Percentiles rank a stretch among this genome's conserved stretches.
These are phyloP conservation scores for Drosophila serrata DNA, from an alignment of 1,140 invertebrate species.

Conservation along the genomic window DNA sequence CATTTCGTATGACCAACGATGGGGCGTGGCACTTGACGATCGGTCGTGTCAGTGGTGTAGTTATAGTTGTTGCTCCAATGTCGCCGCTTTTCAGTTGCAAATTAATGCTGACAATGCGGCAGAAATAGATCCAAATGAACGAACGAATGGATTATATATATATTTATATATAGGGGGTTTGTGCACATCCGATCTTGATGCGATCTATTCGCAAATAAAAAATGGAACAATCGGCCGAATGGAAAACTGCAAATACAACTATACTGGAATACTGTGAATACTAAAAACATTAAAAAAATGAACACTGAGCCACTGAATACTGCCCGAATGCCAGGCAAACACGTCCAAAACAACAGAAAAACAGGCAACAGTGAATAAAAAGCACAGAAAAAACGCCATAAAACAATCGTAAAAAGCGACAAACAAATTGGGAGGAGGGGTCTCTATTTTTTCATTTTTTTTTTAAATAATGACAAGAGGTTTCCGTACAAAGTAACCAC, in stretches of 20 bases:
- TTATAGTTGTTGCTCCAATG: slow-evolving; percentile 55
- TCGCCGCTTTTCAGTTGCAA: slow-evolving; percentile 69
- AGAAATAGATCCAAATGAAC: slow-evolving; percentile 28
- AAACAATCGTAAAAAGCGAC: slow-evolving; percentile 43
- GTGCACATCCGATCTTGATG: slow-evolving; percentile 23
- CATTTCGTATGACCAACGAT: background rate
- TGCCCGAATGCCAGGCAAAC: slow-evolving; percentile 10
- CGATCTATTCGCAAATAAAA: slow-evolving; percentile 37
- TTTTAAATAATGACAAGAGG: slow-evolving; percentile 2
- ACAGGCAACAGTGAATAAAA: background rate
- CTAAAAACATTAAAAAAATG: background rate
- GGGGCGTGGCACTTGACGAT: slow-evolving; percentile 57
- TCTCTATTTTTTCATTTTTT: background rate
- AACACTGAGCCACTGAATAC: background rate
- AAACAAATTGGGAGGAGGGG: slow-evolving; percentile 22
- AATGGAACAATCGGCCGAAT: slow-evolving; percentile 34
- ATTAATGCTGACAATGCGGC: slow-evolving; percentile 70
- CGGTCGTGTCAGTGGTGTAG: slow-evolving; percentile 30
- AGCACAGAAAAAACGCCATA: slow-evolving; percentile 3
- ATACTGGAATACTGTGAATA: slow-evolving; percentile 1
- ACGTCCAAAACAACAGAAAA: slow-evolving; percentile 13
- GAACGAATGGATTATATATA: background rate
- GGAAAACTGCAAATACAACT: slow-evolving; percentile 18
- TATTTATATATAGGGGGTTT: slow-evolving; percentile 3
- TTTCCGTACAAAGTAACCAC: slow-evolving; percentile 23